These are phyloP conservation scores for Polydrusus pterygomalis DNA, from an alignment of 2,888 invertebrate species.

Conservation along the genomic window DNA sequence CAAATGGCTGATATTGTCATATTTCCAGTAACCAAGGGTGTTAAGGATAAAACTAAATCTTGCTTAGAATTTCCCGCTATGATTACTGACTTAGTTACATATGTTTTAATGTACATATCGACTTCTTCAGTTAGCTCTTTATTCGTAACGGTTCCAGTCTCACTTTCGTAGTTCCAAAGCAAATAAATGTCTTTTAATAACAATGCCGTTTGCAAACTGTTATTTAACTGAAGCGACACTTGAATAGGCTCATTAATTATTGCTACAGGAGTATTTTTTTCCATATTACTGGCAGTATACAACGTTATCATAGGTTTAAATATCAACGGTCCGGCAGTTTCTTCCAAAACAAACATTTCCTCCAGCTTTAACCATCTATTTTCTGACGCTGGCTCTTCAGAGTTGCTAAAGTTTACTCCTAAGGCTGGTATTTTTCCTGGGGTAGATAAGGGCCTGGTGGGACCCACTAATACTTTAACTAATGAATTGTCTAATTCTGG, in stretches of 20 bases:
- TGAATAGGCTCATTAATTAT: constrained; percentile 89
- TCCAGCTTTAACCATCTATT: constrained; percentile 83
- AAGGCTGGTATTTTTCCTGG: constrained; percentile 76
- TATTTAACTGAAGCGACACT: constrained; percentile 83
- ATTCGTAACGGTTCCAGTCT: constrained; percentile 68
- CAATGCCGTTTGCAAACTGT: constrained; percentile 84
- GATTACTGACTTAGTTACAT: constrained; percentile 75
- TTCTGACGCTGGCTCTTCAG: constrained; percentile 62
- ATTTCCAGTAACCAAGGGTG: constrained; percentile 83
- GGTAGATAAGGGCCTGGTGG: constrained; percentile 75
- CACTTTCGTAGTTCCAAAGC: constrained; percentile 80
- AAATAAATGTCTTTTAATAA: constrained; percentile 82
- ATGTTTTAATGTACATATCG: constrained; percentile 74
- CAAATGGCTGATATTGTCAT: constrained; percentile 83
- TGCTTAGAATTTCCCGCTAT: constrained; percentile 78
- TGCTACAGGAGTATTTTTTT: constrained; percentile 79
- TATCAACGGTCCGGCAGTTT: constrained; percentile 80
- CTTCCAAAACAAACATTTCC: constrained; percentile 83
- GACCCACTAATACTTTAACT: constrained; percentile 82
- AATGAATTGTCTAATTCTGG: constrained; percentile 82
- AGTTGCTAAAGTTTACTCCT: constrained; percentile 71
- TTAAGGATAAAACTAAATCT: constrained; percentile 81
- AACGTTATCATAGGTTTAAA: constrained; percentile 87
- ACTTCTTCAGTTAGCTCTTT: constrained; percentile 69
- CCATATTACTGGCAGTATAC: constrained; percentile 81